Conservation (phyloP, 2,888 invertebrate genomes). For the Nymphalis c-album region DNA sequence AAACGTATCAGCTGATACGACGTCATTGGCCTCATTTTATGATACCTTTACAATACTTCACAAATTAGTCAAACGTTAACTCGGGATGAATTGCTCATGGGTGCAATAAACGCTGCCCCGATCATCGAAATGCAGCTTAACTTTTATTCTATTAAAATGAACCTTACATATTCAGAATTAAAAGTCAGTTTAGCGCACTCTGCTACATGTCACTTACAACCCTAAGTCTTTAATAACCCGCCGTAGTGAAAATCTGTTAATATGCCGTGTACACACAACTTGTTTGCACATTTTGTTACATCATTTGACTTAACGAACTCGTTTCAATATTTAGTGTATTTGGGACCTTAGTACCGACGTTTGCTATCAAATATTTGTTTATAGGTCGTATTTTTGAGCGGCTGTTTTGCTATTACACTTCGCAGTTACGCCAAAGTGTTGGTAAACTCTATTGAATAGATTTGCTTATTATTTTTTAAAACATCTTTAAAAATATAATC, state of each 20-base stretch:
- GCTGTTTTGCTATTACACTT: constrained; percentile 63
- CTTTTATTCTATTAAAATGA: constrained; percentile 34
- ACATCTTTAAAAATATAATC: constrained; percentile 20
- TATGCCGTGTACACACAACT: constrained; percentile 68
- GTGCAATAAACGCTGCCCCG: constrained; percentile 76
- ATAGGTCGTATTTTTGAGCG: constrained; percentile 67
- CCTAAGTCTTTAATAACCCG: constrained; percentile 39
- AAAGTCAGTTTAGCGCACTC: constrained; percentile 18
- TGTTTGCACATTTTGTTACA: constrained; percentile 76
- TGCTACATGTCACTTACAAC: constrained; percentile 33
- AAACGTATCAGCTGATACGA: constrained; percentile 62
- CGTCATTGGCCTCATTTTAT: constrained; percentile 57
- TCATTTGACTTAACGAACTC: constrained; percentile 73
- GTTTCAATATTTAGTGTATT: constrained; percentile 76
- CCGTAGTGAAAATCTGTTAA: constrained; percentile 73
- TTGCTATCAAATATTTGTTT: constrained; percentile 75
- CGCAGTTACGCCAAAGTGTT: constrained; percentile 66
- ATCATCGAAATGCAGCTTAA: constrained; percentile 68
- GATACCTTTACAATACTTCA: constrained; percentile 70
- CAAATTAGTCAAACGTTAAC: constrained; percentile 81
- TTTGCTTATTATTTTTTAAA: constrained; percentile 42
- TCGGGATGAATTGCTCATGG: constrained; percentile 69
- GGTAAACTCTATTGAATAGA: constrained; percentile 44
- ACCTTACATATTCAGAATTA: constrained; percentile 20
- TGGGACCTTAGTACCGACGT: constrained; percentile 72